These are phyloP conservation scores for Caenorhabditis zanzibari DNA, from an alignment of 2,888 invertebrate genomes.

Conservation along the genomic window DNA sequence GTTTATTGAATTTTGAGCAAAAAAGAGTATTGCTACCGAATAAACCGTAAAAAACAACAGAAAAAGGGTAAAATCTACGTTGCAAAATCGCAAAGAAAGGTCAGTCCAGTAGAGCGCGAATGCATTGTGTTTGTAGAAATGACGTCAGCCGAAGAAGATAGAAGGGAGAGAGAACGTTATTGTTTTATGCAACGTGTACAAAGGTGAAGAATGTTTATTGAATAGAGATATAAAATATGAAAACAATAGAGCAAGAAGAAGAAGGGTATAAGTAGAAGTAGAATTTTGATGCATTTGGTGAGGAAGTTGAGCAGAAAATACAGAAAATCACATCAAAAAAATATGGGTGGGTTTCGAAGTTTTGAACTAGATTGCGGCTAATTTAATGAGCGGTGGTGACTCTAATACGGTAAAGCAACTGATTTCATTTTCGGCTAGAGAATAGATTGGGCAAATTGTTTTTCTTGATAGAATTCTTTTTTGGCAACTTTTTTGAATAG, in stretches of 20 bases:
- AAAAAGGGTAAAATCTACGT: slow-evolving; percentile 6
- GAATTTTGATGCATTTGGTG: background rate
- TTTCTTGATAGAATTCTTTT: slow-evolving; percentile 27
- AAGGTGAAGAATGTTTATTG: slow-evolving; percentile 12
- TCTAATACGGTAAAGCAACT: slow-evolving; percentile 51
- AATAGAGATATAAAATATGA: background rate
- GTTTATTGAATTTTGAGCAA: background rate
- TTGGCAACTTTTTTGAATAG: slow-evolving; percentile 27
- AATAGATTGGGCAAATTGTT: slow-evolving; percentile 12
- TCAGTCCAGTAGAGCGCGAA: slow-evolving; percentile 38
- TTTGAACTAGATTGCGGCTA: slow-evolving; percentile 43
- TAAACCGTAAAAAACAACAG: background rate
- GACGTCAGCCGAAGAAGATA: background rate
- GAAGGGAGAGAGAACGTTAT: slow-evolving; percentile 8
- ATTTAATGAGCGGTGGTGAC: background rate
- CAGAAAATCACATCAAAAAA: slow-evolving; percentile 53
- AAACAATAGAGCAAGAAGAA: background rate
- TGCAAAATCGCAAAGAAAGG: slow-evolving; percentile 6
- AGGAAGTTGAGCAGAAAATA: slow-evolving; percentile 24
- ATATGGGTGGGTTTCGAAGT: background rate
- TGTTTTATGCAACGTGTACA: slow-evolving; percentile 42
- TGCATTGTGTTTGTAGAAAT: slow-evolving; percentile 23
- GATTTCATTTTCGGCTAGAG: slow-evolving; percentile 37
- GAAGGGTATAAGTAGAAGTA: background rate
- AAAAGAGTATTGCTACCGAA: background rate